These are phyloP conservation scores for Tethea ocularis DNA, from an alignment of 2,888 invertebrate genomes.

Conservation along the genomic window DNA sequence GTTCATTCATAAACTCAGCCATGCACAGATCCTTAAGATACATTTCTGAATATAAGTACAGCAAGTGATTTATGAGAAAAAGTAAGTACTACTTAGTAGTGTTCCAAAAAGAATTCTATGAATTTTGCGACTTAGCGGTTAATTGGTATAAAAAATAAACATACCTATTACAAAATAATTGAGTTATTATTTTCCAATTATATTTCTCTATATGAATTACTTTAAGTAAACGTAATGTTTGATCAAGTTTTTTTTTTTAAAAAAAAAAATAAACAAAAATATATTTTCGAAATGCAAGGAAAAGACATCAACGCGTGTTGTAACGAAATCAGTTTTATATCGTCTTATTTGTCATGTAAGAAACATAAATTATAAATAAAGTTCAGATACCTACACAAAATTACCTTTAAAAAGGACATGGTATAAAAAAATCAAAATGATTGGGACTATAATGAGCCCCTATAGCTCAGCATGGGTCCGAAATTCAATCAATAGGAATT, in stretches of 20 bases:
- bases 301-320: constrained; percentile 45
- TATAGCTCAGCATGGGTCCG: constrained; percentile 81
- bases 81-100: too few relatives aligned
- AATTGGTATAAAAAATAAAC: too few relatives aligned
- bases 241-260: background rate
- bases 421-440: constrained; percentile 65
- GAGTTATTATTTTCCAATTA: too few relatives aligned
- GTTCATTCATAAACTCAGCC: constrained; percentile 54
- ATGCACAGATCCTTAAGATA: constrained; percentile 47
- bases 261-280: background rate
- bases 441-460: constrained; percentile 78
- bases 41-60: background rate
- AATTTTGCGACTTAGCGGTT: too few relatives aligned
- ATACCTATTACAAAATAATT: too few relatives aligned
- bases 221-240: too few relatives aligned
- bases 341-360: background rate
- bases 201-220: too few relatives aligned
- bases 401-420: constrained; percentile 30
- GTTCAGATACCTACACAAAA: constrained; percentile 22
- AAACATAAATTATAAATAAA: background rate
- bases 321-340: background rate
- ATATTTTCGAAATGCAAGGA: constrained; percentile 16
- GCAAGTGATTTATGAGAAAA: background rate
- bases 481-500: constrained; percentile 82
- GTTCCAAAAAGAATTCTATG: too few relatives aligned